Evolutionary conservation across 2,113 vertebrate species (phyloP), one percentile per base, ranked within the genome.

Genomic region (Pontoporia blainvillei): DNA sequence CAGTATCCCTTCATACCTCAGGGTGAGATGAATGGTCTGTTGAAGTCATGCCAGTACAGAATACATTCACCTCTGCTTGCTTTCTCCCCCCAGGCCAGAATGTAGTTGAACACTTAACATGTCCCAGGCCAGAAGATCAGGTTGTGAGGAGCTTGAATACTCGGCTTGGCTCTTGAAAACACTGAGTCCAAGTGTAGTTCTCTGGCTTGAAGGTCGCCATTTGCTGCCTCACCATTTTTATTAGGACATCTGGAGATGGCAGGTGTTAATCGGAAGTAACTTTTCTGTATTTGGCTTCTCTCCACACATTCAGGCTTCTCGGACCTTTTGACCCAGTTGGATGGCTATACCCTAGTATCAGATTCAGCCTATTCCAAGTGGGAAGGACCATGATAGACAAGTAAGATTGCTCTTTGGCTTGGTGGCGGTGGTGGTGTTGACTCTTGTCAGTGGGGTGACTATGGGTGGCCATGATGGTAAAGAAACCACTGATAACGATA

Each of bases 81-180:
- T 87, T 91, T 71, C n/a, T 89, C 87, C 57, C 57, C 18, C 72
- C 14, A 62, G 86, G 44, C 64, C 73, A 86, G 59, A 46, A 71
- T 20, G 72, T 36, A 64, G 59, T 82, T 90, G 52, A 88, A 83
- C 86, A 91, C 71, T 34, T 76, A 27, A 27, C 61, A 73, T 79
- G 23, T 89, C 59, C 46, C 66, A 79, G 67, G 29, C 41, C 66
- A 44, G 94, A 41, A 81, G 10, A 31, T 29, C 6, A 25, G 69
- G 34, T 78, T 92, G 44, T 84, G 46, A 78, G 79, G 39, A 52
- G 23, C 62, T 62, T 57, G 90, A 94, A 72, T 72, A 89, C 27
- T 89, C 92, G 29, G 20, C 78, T 82, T 44, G 93, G 1, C 57
- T 87, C 39, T 95, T 96, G 75, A 84, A 81, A 97, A 96, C 59